A percentile compares a stretch with the other conserved stretches of the same genome.
Conservation (phyloP, 2,113 vertebrate genomes). For the Odontesthes bonariensis region DNA sequence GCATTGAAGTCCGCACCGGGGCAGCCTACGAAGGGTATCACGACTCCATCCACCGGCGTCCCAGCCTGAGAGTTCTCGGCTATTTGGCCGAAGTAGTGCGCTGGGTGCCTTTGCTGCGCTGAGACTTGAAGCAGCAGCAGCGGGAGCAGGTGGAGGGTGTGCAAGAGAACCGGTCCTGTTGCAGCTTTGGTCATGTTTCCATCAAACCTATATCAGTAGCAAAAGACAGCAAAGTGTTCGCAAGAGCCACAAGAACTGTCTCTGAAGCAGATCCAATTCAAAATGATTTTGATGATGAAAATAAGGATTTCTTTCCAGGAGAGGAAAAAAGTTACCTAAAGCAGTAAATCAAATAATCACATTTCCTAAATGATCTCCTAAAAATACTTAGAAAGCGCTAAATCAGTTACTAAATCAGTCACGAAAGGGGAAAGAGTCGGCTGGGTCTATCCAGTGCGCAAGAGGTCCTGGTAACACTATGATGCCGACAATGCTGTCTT, state of each 20-base stretch:
- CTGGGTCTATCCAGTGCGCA: conserved; percentile 22
- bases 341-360: background rate
- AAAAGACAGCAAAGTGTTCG: conserved; percentile 23
- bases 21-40: conserved; percentile 61
- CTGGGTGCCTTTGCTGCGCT: conserved; percentile 32
- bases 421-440: background rate
- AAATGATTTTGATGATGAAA: background rate
- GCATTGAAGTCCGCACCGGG: conserved; percentile 35
- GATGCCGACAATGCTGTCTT: background rate
- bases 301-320: background rate
- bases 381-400: background rate
- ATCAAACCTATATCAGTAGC: conserved; percentile 49
- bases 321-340: background rate
- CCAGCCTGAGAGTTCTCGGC: conserved; percentile 76
- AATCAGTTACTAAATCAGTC: background rate
- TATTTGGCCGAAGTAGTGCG: conserved; percentile 68
- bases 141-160: conserved; percentile 31
- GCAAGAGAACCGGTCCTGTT: conserved; percentile 42
- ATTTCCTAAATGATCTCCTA: background rate
- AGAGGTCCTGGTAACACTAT: background rate
- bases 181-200: conserved; percentile 76
- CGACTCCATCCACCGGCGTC: conserved; percentile 73
- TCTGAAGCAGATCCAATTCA: background rate
- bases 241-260: background rate
- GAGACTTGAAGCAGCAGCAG: conserved; percentile 51